Conservation (phyloP, 1,140 invertebrate genomes). For the Vanessa tameamea region DNA sequence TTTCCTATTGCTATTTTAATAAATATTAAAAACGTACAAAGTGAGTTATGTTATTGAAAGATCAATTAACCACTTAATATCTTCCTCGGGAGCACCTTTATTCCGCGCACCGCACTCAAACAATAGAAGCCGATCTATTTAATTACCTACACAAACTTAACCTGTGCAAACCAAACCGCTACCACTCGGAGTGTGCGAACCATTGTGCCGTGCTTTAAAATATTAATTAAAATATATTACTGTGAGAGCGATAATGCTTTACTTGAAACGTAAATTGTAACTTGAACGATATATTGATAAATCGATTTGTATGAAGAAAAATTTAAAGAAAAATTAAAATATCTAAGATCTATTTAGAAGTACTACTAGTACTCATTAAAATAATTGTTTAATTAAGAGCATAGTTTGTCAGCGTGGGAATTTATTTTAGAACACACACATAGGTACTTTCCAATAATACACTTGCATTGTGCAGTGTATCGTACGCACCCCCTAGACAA, state of each 20-base stretch:
- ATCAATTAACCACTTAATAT: neutral
- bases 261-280: slow-evolving; percentile 1
- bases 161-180: slow-evolving; percentile 9
- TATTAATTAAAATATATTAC: slow-evolving; percentile 12
- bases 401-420: too few relatives aligned
- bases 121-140: slow-evolving; percentile 6
- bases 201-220: neutral
- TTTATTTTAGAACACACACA: too few relatives aligned
- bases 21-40: too few relatives aligned
- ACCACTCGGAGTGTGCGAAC: neutral
- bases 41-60: neutral
- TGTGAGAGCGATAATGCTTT: neutral
- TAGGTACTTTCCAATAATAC: too few relatives aligned
- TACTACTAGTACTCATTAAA: too few relatives aligned
- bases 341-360: too few relatives aligned
- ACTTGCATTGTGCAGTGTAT: too few relatives aligned
- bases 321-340: too few relatives aligned
- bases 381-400: too few relatives aligned
- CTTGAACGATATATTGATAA: neutral
- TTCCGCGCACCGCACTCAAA: neutral
- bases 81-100: neutral
- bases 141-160: slow-evolving; percentile 14
- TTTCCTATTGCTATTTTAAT: too few relatives aligned
- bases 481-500: too few relatives aligned
- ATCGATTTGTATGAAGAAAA: too few relatives aligned